These are phyloP conservation scores for Acleris emargana DNA, from an alignment of 2,888 invertebrate species.

Conservation along the genomic window DNA sequence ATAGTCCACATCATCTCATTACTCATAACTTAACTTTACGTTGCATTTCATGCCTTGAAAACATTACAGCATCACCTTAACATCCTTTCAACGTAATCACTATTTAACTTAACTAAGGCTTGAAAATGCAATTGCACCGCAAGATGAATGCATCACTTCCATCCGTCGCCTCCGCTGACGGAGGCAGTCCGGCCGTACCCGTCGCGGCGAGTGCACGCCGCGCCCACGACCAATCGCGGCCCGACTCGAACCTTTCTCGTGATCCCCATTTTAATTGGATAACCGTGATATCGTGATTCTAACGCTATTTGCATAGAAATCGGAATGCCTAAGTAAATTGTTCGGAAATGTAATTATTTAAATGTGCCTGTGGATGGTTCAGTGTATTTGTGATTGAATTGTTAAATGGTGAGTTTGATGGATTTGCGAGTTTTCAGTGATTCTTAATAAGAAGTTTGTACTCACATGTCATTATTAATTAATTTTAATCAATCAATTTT, in stretches of 20 bases:
- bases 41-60: background rate
- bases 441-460: too few relatives aligned
- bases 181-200: slow-evolving; percentile 28
- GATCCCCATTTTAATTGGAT: slow-evolving; percentile 44
- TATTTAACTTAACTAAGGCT: background rate
- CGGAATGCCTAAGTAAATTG: slow-evolving; percentile 33
- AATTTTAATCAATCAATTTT: too few relatives aligned
- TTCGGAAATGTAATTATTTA: slow-evolving; percentile 32
- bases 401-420: slow-evolving; percentile 15
- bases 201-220: slow-evolving; percentile 34
- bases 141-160: slow-evolving; percentile 31
- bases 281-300: slow-evolving; percentile 38
- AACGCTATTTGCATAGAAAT: slow-evolving; percentile 48
- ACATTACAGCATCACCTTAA: background rate
- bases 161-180: slow-evolving; percentile 15
- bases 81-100: too few relatives aligned
- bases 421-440: slow-evolving; percentile 3
- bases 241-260: slow-evolving; percentile 42
- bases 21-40: too few relatives aligned
- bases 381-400: slow-evolving; percentile 33
- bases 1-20: too few relatives aligned
- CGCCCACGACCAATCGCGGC: slow-evolving; percentile 8
- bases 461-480: too few relatives aligned
- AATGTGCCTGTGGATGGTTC: slow-evolving; percentile 33
- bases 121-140: slow-evolving; percentile 29